Evolutionary conservation across 2,797 vertebrate species (phyloP).

Genomic region (Falco concolor): DNA sequence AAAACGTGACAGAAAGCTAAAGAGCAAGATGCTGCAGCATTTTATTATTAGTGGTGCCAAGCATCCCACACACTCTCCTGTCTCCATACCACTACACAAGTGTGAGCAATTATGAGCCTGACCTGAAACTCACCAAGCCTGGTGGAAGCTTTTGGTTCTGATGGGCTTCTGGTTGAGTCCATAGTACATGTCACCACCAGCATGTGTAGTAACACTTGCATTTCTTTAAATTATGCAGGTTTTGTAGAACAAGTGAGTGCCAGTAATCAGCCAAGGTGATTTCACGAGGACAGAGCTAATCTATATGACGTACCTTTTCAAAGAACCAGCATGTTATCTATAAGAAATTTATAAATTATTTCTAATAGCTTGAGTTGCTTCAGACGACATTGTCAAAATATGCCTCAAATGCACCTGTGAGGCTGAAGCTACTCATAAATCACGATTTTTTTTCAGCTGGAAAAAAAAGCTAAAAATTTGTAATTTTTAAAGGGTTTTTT

Average conservation of each 20-base stretch:
- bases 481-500: not conserved
- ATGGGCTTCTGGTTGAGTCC: not conserved
- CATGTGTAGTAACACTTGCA: rapidly evolving
- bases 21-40: not conserved
- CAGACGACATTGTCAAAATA: not conserved
- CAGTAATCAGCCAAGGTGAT: not conserved
- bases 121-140: not conserved
- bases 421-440: not conserved
- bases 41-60: not conserved
- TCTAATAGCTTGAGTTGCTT: not conserved
- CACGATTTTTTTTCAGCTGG: not conserved
- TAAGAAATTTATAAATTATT: not conserved
- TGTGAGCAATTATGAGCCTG: not conserved
- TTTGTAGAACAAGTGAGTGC: not conserved
- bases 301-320: not conserved
- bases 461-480: not conserved
- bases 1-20: not conserved
- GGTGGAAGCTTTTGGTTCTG: not conserved
- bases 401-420: not conserved
- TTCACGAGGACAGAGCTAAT: not conserved
- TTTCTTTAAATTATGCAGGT: not conserved
- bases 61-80: not conserved
- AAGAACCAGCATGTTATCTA: not conserved
- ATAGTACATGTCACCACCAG: rapidly evolving
- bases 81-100: not conserved